phyloP scores from a whole-genome alignment of 2,888 invertebrate genomes.

The Nycteola revayana region DNA sequence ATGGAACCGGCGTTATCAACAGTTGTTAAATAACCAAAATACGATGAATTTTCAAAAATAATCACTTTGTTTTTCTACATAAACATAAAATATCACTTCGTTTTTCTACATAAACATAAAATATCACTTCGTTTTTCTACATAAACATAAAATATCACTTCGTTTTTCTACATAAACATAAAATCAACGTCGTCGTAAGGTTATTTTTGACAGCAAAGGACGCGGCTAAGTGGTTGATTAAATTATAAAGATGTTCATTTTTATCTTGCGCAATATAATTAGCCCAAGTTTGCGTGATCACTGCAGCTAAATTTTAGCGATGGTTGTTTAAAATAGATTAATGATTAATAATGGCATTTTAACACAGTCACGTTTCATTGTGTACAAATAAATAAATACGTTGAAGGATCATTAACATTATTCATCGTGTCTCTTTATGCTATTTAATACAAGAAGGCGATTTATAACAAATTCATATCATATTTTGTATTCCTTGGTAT shows the following conservation, averaged over 20 bases:
- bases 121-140: slow-evolving; percentile 15
- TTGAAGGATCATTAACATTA: too few relatives aligned
- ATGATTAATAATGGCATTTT: too few relatives aligned
- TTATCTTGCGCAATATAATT: neutral
- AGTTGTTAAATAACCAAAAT: slow-evolving; percentile 7
- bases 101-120: slow-evolving; percentile 13
- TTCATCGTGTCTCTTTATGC: slow-evolving; percentile 1
- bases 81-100: slow-evolving; percentile 16
- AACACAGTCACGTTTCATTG: too few relatives aligned
- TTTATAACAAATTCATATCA: slow-evolving; percentile 47
- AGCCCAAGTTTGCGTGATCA: too few relatives aligned
- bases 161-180: slow-evolving; percentile 12
- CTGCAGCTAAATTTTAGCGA: too few relatives aligned
- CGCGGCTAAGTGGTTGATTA: slow-evolving; percentile 7
- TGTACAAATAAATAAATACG: too few relatives aligned
- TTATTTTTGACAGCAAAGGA: slow-evolving; percentile 28
- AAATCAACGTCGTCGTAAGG: slow-evolving; percentile 15
- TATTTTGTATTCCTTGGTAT: slow-evolving; percentile 45
- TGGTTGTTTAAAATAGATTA: too few relatives aligned
- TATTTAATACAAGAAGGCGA: slow-evolving; percentile 2
- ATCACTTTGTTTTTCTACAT: too few relatives aligned
- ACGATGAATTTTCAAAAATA: slow-evolving; percentile 1
- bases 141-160: slow-evolving; percentile 16
- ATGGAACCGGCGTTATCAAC: slow-evolving; percentile 5
- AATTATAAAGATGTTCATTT: slow-evolving; percentile 1